Conservation (phyloP, 2,113 vertebrate genomes). For the Numenius arquata region DNA sequence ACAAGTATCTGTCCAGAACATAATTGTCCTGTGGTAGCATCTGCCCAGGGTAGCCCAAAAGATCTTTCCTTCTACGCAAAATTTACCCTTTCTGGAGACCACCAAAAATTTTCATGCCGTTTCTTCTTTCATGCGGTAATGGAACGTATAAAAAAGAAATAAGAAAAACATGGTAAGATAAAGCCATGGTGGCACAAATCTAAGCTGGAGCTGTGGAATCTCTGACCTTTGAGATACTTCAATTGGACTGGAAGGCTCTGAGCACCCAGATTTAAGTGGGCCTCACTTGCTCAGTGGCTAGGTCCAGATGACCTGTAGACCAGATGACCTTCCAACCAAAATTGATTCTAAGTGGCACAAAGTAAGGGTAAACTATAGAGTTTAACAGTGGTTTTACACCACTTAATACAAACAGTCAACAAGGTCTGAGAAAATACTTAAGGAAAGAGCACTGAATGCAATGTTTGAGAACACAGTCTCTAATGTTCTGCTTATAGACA, state of each 20-base stretch:
- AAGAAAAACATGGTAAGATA: neutral
- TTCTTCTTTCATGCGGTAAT: neutral
- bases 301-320: neutral
- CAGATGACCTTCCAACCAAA: neutral
- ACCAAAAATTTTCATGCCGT: neutral
- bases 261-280: neutral
- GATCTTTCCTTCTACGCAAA: neutral
- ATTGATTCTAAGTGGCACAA: neutral
- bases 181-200: neutral
- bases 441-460: neutral
- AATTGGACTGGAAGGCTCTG: neutral
- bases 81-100: neutral
- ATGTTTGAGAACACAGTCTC: neutral
- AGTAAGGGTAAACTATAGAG: neutral
- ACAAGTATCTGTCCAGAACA: neutral
- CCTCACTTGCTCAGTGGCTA: neutral
- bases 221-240: neutral
- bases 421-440: neutral
- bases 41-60: neutral
- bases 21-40: neutral
- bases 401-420: neutral
- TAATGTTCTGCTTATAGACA: neutral
- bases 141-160: neutral
- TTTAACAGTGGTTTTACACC: neutral
- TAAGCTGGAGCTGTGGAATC: neutral